Percentiles rank a stretch among this genome's conserved stretches.
phyloP scores from a whole-genome alignment of 2,113 vertebrate species.

The Platycercus adscitus region DNA sequence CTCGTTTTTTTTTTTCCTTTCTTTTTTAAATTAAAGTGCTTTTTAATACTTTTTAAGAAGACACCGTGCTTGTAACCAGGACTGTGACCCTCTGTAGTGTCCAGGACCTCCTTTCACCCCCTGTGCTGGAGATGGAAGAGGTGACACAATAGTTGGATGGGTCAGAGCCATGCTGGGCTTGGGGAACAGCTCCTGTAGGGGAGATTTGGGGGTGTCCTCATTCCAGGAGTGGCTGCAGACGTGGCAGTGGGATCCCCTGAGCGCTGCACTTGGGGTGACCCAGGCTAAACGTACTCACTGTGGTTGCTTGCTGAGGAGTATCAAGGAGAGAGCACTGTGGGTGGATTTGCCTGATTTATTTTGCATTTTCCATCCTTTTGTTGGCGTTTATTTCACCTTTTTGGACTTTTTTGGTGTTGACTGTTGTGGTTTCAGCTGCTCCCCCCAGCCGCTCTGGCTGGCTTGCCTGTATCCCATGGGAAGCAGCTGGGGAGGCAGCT shows the following conservation, averaged over 20 bases:
- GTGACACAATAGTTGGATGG: background rate
- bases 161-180: accelerated
- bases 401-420: background rate
- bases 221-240: background rate
- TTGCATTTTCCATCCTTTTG: background rate
- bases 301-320: background rate
- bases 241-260: background rate
- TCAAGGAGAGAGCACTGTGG: background rate
- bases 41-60: slow-evolving; percentile 22
- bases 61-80: background rate
- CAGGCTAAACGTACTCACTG: background rate
- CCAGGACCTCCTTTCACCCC: background rate
- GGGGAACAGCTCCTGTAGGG: background rate
- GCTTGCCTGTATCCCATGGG: background rate
- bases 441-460: background rate
- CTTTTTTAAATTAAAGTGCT: background rate
- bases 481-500: background rate
- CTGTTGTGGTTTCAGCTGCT: background rate
- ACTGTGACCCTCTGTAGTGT: background rate
- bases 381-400: background rate
- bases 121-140: background rate
- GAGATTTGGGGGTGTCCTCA: background rate
- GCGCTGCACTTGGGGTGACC: background rate
- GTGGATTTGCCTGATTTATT: background rate
- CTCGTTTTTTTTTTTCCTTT: background rate